Evolutionary conservation across 1,140 invertebrate species (phyloP), one percentile per base, ranked within the genome.

Genomic region (Zaprionus kolodkinae): DNA sequence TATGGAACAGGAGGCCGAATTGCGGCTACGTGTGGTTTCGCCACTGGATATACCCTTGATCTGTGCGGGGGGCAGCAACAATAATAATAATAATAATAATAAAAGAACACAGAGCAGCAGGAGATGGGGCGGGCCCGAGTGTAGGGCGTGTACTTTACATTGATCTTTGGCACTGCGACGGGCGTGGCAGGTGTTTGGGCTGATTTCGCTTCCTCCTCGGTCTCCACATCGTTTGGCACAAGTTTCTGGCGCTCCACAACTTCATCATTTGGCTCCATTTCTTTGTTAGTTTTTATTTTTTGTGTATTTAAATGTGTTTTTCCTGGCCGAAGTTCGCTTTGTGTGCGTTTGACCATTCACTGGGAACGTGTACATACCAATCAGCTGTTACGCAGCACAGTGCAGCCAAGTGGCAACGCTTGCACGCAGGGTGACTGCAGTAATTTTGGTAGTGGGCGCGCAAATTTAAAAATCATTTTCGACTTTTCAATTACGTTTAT

Each of bases 231-330:
- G 40, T 92, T 92, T 63, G 89, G 81, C 63, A 92, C 91, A 12
- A 92, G 80, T 50, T 92, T 92, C 45, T 92, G 91, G 13, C 91
- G 81, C 54, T 92, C 91, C 9, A 92, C 91, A 33, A 92, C 87
- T 70, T 92, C 91, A 76, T 92, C 91, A 61, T 92, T 92, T n/a
- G 84, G 84, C 73, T 92, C 91, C 91, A 92, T 92, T 38, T 33
- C 36, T 15, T 59, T 75, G 2, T 40, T 7, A 6, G 36, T 48
- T 56, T 35, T 48, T 52, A 48, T 48, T 17, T 66, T 6, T 21
- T 13, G 50, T 52, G 13, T 63, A 54, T 60, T 74, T 70, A 38
- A 48, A 72, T 15, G 40, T 27, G n/a, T 43, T 48, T 67, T 72
- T 40, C 56, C 7, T 36, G 52, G 52, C 65, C 56, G 17, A 35